Conservation (phyloP, 2,113 vertebrate species). For the Heteronetta atricapilla region DNA sequence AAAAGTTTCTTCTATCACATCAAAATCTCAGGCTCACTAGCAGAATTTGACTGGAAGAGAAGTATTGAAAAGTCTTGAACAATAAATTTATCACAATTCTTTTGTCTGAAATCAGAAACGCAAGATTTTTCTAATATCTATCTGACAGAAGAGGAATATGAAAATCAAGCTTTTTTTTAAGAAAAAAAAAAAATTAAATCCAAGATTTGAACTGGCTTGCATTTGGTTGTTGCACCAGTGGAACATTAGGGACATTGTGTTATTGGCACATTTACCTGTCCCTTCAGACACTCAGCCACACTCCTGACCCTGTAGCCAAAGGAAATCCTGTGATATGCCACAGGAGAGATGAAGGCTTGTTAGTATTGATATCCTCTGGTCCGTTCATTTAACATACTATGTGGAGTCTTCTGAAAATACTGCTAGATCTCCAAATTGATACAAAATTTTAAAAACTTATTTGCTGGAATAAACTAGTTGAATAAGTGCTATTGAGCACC, state of each 20-base stretch:
- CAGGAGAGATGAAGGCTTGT: neutral
- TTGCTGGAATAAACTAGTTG: neutral
- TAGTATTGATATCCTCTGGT: neutral
- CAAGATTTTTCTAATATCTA: neutral
- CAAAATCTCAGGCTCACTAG: neutral
- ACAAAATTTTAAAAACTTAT: neutral
- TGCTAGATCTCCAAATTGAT: neutral
- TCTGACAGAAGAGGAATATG: neutral
- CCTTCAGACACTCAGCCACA: neutral
- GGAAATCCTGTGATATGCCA: neutral
- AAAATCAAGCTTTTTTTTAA: neutral
- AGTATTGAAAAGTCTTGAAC: neutral
- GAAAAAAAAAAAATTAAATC: no score
- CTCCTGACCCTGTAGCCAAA: neutral
- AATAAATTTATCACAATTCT: neutral
- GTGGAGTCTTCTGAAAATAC: neutral
- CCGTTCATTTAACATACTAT: neutral
- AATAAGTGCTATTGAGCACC: neutral
- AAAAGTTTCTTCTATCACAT: neutral
- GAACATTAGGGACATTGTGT: neutral
- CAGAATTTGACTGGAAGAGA: neutral
- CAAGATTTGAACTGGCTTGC: neutral
- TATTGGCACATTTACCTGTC: neutral
- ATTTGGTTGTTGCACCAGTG: neutral
- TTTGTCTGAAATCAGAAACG: slow-evolving; percentile 1